Evolutionary conservation across 2,113 vertebrate genomes (phyloP).

Genomic region (Cinclus cinclus): DNA sequence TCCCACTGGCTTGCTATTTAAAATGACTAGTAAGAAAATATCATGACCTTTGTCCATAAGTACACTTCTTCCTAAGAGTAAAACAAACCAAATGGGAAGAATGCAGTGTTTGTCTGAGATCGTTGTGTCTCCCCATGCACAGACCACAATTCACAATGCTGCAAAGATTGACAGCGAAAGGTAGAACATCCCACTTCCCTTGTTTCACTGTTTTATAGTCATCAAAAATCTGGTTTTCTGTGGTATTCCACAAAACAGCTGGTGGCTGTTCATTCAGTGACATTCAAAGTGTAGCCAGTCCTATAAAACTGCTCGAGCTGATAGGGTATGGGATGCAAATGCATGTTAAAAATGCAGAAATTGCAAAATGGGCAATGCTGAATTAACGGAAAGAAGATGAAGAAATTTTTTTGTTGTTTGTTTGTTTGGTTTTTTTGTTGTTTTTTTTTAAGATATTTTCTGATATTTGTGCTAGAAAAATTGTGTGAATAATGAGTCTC

Average conservation of each 20-base stretch:
- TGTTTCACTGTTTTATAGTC: neutral
- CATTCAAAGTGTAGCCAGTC: neutral
- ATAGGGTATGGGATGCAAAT: neutral
- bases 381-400: neutral
- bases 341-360: neutral
- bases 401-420: neutral
- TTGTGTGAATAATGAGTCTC: neutral
- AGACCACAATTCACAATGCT: neutral
- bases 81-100: neutral
- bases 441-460: neutral
- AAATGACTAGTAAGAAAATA: neutral
- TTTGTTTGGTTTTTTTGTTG: too few species aligned
- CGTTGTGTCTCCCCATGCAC: rapidly evolving
- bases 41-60: neutral
- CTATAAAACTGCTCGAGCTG: neutral
- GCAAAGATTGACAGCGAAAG: neutral
- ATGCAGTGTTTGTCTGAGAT: rapidly evolving
- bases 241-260: neutral
- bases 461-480: neutral
- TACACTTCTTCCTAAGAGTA: neutral
- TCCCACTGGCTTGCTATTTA: neutral
- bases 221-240: neutral
- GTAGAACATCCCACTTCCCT: neutral
- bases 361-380: neutral
- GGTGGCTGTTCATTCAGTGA: neutral